Percentiles rank a stretch among this genome's conserved stretches.
These are phyloP conservation scores for Rhogogaster chlorosoma DNA, from an alignment of 2,888 invertebrate species.

Conservation along the genomic window DNA sequence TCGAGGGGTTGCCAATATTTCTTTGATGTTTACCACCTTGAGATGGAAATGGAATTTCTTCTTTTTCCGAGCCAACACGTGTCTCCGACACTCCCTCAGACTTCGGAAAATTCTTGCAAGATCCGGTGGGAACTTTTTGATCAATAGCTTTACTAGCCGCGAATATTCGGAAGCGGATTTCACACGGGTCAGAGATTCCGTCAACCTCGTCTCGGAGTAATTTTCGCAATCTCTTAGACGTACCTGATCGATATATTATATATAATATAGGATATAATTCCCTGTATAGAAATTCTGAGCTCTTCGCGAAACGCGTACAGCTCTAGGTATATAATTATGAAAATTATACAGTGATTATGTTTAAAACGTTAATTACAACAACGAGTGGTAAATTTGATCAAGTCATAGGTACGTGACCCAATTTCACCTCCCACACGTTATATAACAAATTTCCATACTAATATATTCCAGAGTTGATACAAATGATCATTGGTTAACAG, in stretches of 20 bases:
- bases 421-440: not conserved
- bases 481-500: constrained; percentile 23
- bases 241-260: too few relatives aligned
- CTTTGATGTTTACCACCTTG: constrained; percentile 42
- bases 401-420: not conserved
- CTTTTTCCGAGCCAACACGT: not conserved
- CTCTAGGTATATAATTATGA: not conserved
- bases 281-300: not conserved
- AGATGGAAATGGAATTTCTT: constrained; percentile 36
- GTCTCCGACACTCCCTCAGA: not conserved
- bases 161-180: not conserved
- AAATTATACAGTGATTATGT: not conserved
- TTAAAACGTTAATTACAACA: not conserved
- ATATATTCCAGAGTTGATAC: constrained; percentile 1
- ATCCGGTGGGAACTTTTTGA: not conserved
- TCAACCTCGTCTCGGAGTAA: not conserved
- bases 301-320: not conserved
- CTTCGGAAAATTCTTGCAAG: not conserved
- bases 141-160: not conserved
- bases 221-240: not conserved
- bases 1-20: not conserved
- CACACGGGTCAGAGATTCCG: not conserved
- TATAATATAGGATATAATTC: too few relatives aligned
- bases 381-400: not conserved
- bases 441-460: not conserved